Base-by-base conservation (phyloP, 2,113 vertebrate species). In the Carassius auratus region DNA sequence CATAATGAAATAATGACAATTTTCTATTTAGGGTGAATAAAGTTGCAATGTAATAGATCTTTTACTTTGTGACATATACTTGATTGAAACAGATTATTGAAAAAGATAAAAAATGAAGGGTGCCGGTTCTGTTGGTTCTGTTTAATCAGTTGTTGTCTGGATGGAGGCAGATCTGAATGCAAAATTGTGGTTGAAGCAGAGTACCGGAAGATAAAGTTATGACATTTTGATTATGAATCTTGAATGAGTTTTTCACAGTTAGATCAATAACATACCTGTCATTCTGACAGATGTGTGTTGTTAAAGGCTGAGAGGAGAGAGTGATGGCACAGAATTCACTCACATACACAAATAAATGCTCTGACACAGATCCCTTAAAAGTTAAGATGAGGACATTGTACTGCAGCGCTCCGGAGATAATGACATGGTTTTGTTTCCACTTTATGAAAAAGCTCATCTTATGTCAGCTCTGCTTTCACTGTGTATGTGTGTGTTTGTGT, bases 341-440 rank as follows among this genome's bases (percentile, higher is more conserved):
- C 4, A 4, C 36, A n/a, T 71, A 42, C 36, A 71, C 68, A 45
- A 48, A 74, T 45, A 23, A 45, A 74, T 42, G 38, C 71, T 74
- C 71, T 52, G 12, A 52, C 5, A 79, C 33, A 64, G 36, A 66
- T 81, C 4, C 50, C 10, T 12, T 17, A 30, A 19, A 30, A 30
- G 30, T 52, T 81, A 50, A 48, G 4, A 36, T 69, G 45, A 36
- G 80, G 42, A 82, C 26, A 55, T 50, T 68, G 62, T 13, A 36
- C 62, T 33, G 15, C 77, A 76, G 74, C 9, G 23, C 85, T 57
- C 80, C 17, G 23, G 71, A 80, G 83, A 82, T 86, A 82, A 80
- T 83, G 83, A 82, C 83, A 86, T 82, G 83, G 82, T 85, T 84
- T 86, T 71, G 50, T 77, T 85, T 78, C 64, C 83, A 73, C 55